Conservation (phyloP, 2,888 invertebrate species). For the Eupithecia centaureata region DNA sequence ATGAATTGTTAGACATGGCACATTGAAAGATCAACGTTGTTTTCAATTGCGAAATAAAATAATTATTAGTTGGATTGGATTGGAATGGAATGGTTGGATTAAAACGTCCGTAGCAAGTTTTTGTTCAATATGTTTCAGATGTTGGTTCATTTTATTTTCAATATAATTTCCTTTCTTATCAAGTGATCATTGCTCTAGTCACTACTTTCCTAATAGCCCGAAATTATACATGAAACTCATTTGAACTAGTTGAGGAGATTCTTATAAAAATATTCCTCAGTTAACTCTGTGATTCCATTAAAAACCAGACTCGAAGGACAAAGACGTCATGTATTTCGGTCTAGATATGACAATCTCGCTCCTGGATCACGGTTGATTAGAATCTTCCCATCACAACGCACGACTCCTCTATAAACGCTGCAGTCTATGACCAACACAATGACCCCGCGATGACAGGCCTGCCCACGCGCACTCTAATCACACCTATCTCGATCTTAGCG, state of each 20-base stretch:
- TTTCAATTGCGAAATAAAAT: slow-evolving; percentile 24
- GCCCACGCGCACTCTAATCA: slow-evolving; percentile 81
- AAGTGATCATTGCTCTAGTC: too few species aligned
- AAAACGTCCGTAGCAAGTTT: background rate
- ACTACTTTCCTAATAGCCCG: too few species aligned
- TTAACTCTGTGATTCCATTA: slow-evolving; percentile 1
- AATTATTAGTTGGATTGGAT: slow-evolving; percentile 17
- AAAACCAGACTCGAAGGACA: slow-evolving; percentile 16
- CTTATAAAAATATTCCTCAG: too few species aligned
- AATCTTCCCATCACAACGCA: slow-evolving; percentile 49
- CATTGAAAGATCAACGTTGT: slow-evolving; percentile 35
- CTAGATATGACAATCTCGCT: slow-evolving; percentile 30
- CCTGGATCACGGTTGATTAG: slow-evolving; percentile 38
- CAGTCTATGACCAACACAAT: slow-evolving; percentile 65
- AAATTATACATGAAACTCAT: too few species aligned
- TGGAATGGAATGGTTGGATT: too few species aligned
- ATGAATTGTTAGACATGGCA: slow-evolving; percentile 68
- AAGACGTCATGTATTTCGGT: slow-evolving; percentile 16
- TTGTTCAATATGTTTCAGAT: too few species aligned
- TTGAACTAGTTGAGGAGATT: background rate
- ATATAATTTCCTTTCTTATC: background rate
- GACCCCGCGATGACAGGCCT: slow-evolving; percentile 79
- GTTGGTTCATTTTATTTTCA: background rate
- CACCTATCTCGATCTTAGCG: slow-evolving; percentile 66
- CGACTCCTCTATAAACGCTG: slow-evolving; percentile 56